phyloP scores from a whole-genome alignment of 2,888 invertebrate species.

The Caradrina kadenii region DNA sequence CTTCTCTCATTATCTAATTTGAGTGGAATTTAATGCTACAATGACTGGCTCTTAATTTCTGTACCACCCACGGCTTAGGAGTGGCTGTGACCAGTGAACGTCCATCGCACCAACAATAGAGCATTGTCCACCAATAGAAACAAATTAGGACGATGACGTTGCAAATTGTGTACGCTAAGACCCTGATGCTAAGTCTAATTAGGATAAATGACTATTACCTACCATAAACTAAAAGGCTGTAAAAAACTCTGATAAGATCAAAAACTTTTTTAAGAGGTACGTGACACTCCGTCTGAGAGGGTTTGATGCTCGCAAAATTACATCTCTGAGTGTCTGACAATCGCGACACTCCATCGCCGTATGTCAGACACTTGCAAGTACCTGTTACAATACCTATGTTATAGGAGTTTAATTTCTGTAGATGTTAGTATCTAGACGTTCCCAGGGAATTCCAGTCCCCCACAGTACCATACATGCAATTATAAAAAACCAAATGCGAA shows the following conservation, averaged over 20 bases:
- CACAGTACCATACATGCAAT: neutral
- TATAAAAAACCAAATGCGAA: conserved; percentile 16
- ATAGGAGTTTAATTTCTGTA: too few relatives aligned
- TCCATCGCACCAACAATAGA: conserved; percentile 74
- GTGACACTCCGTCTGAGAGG: neutral
- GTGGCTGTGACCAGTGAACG: conserved; percentile 58
- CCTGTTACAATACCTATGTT: too few relatives aligned
- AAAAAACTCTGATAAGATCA: neutral
- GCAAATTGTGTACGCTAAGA: conserved; percentile 67
- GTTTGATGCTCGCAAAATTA: too few relatives aligned
- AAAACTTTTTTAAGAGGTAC: neutral
- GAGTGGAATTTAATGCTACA: conserved; percentile 86
- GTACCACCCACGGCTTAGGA: conserved; percentile 84
- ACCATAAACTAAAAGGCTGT: neutral
- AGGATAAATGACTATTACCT: conserved; percentile 58
- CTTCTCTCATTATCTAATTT: conserved; percentile 81
- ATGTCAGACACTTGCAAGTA: too few relatives aligned
- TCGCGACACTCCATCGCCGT: too few relatives aligned
- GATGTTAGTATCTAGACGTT: too few relatives aligned
- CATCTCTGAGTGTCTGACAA: too few relatives aligned
- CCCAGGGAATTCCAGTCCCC: neutral
- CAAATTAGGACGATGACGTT: conserved; percentile 83
- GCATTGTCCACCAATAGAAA: conserved; percentile 82
- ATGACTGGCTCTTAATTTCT: conserved; percentile 86
- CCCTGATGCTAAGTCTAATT: conserved; percentile 70